Conservation (phyloP, 2,797 vertebrate genomes). For the Podargus strigoides region DNA sequence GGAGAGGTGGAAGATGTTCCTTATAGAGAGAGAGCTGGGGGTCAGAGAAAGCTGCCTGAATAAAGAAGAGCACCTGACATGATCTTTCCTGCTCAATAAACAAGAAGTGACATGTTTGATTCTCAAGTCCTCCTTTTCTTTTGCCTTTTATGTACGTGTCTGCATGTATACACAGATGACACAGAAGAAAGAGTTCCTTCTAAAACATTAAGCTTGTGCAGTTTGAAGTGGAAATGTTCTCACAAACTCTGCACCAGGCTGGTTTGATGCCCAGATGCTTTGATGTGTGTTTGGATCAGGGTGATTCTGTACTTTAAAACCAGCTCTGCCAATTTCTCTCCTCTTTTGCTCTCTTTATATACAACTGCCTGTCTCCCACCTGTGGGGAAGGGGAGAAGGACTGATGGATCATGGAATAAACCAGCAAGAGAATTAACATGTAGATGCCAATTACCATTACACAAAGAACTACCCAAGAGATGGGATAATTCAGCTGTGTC, state of each 20-base stretch:
- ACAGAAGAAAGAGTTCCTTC: background rate
- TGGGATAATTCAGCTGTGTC: background rate
- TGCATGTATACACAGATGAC: background rate
- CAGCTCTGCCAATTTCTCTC: background rate
- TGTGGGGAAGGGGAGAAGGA: too few species aligned
- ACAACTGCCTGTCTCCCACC: too few species aligned
- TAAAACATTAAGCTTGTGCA: background rate
- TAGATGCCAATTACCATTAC: background rate
- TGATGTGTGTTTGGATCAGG: background rate
- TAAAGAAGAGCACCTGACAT: background rate
- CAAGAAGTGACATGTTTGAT: background rate
- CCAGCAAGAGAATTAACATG: background rate
- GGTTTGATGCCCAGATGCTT: background rate
- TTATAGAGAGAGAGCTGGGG: background rate
- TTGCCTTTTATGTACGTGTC: background rate
- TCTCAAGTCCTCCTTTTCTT: background rate
- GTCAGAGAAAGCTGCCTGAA: background rate
- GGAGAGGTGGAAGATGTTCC: background rate
- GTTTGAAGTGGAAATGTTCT: constrained; percentile 42
- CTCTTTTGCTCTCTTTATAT: rapidly evolving
- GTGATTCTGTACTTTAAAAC: background rate
- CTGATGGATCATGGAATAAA: background rate
- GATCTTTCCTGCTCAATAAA: background rate
- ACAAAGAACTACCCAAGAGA: rapidly evolving
- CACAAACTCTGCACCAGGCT: background rate